Evolutionary conservation across 2,113 vertebrate species (phyloP), one percentile per base, ranked within the genome.

Genomic region (Lepus europaeus): DNA sequence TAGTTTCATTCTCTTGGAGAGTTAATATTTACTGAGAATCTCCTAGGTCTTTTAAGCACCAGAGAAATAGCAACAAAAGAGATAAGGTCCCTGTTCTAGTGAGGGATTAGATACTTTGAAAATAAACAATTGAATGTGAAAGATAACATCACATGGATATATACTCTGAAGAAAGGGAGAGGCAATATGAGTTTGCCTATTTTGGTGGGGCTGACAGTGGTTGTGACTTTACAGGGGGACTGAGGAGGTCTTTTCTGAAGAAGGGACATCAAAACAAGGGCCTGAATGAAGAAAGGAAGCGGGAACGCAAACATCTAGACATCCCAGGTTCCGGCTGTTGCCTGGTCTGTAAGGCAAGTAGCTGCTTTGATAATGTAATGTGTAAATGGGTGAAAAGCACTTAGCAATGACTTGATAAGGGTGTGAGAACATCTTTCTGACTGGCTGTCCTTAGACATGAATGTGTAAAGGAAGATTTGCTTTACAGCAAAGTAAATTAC

Each of bases 41-140:
- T 74, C 39, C 56, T 81, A 53, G 36, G n/a, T 81, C 78, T 88
- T 87, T 19, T 59, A 69, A 87, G 23, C 11, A 79, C 10, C 61
- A 76, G 76, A 91, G 27, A 73, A 95, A 92, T 5, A 93, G 36
- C 31, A 96, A 68, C 16, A 66, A 49, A 73, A 93, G 9, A 91
- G 25, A 61, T 29, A 70, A 63, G 14, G 8, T 68, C 83, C 31
- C 9, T 85, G 9, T 89, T 90, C 31, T 87, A 49, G 22, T 49
- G 53, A 94, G 9, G 4, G 19, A 79, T 8, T 19, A 87, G 83
- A 33, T 83, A 31, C 69, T 27, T 92, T 74, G 45, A 51, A 39
- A 88, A 56, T 79, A 92, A 80, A n/a, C 31, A 33, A 76, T 68
- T 64, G 77, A 73, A 59, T 11, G 56, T 49, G 61, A 29, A 94